These are phyloP conservation scores for Gryon sp. DNA, from an alignment of 1,140 invertebrate genomes.

Conservation along the genomic window DNA sequence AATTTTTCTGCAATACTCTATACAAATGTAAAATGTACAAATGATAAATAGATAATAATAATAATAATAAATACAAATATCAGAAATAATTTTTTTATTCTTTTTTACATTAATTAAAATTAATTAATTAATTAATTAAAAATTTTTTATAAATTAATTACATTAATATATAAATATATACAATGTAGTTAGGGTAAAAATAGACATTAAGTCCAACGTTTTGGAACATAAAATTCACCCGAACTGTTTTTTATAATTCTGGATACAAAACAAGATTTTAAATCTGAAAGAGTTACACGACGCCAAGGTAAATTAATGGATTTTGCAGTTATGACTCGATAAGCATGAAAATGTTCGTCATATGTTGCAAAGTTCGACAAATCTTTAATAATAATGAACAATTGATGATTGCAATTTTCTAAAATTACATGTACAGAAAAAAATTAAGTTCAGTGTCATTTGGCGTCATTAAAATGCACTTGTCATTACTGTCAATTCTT, in stretches of 20 bases:
- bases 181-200: no score
- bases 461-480: slow-evolving; percentile 11
- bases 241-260: background rate
- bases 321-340: background rate
- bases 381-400: slow-evolving; percentile 13
- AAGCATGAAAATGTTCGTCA: slow-evolving; percentile 10
- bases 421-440: slow-evolving; percentile 9
- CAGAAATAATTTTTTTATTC: no score
- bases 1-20: no score
- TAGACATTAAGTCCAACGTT: no score
- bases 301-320: background rate
- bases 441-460: slow-evolving; percentile 1
- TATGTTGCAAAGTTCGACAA: slow-evolving; percentile 4
- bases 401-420: background rate
- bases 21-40: no score
- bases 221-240: background rate
- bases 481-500: slow-evolving; percentile 10
- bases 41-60: no score
- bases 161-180: no score
- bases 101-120: no score
- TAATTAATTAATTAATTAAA: no score
- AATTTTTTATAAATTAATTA: no score
- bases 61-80: no score
- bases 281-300: no score
- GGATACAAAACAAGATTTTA: slow-evolving; percentile 3